A percentile compares a stretch with the other conserved stretches of the same genome.
Conservation (phyloP, 2,888 invertebrate genomes). For the Syrphus vitripennis region DNA sequence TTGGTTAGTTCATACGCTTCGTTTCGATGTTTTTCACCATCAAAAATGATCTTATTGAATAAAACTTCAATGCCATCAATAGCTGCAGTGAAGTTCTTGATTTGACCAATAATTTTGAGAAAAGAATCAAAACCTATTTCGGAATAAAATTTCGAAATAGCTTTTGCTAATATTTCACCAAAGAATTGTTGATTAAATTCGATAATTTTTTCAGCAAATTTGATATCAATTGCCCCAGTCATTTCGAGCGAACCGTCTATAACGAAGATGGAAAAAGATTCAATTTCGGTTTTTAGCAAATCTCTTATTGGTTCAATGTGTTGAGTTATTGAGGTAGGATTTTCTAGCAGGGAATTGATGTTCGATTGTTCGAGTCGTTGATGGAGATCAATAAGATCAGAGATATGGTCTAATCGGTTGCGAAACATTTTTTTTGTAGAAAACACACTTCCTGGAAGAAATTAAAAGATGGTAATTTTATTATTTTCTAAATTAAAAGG, state of each 20-base stretch:
- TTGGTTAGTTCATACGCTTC: background rate
- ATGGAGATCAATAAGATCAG: background rate
- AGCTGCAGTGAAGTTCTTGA: background rate
- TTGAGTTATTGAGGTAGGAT: background rate
- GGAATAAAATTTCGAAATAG: background rate
- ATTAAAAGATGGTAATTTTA: background rate
- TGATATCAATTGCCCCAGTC: background rate
- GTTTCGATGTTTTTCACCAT: constrained; percentile 3
- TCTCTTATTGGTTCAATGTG: background rate
- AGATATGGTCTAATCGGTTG: background rate
- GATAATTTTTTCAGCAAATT: background rate
- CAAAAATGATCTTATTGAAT: background rate
- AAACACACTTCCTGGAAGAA: background rate
- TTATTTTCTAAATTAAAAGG: no score
- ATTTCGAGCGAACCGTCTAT: background rate
- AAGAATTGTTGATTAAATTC: background rate
- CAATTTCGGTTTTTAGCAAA: background rate
- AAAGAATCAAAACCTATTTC: background rate
- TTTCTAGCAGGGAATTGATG: background rate
- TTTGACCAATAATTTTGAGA: background rate
- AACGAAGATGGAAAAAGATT: background rate
- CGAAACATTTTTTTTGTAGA: background rate
- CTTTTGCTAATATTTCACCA: background rate
- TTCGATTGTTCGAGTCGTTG: background rate
- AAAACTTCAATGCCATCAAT: background rate